Evolutionary conservation across 2,797 vertebrate genomes (phyloP).

Genomic region (Geotrypetes seraphini): DNA sequence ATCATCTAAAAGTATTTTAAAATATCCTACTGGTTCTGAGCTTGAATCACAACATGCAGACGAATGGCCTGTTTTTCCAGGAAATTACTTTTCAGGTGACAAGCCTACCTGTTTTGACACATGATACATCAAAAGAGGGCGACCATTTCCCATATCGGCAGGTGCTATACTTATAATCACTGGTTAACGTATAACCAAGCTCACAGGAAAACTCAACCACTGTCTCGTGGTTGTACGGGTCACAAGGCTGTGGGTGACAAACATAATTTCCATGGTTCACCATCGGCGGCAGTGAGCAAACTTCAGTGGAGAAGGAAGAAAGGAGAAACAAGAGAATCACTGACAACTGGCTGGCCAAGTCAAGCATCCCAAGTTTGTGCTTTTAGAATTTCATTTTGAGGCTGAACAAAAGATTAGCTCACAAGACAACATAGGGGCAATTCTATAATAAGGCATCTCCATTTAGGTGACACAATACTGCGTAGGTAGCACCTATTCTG

Average conservation of each 20-base stretch:
- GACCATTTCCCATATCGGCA: constrained; percentile 79
- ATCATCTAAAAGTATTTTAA: too few relatives aligned
- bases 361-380: too few relatives aligned
- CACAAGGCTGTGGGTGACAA: constrained; percentile 73
- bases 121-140: constrained; percentile 69
- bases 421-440: too few relatives aligned
- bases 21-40: too few relatives aligned
- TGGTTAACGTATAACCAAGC: constrained; percentile 68
- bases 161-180: constrained; percentile 78
- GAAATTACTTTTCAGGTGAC: constrained; percentile 62
- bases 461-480: too few relatives aligned
- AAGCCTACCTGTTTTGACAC: constrained; percentile 60
- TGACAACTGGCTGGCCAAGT: too few relatives aligned
- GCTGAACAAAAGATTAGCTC: too few relatives aligned
- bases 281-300: constrained; percentile 71
- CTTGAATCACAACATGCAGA: too few relatives aligned
- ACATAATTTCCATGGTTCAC: constrained; percentile 74
- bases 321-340: constrained; percentile 13
- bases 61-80: constrained; percentile 63
- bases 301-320: constrained; percentile 40
- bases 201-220: constrained; percentile 79
- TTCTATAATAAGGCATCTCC: too few relatives aligned
- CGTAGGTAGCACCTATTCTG: too few relatives aligned
- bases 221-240: constrained; percentile 69
- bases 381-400: too few relatives aligned